phyloP scores from a whole-genome alignment of 2,113 vertebrate genomes.

The Pseudopipra pipra region DNA sequence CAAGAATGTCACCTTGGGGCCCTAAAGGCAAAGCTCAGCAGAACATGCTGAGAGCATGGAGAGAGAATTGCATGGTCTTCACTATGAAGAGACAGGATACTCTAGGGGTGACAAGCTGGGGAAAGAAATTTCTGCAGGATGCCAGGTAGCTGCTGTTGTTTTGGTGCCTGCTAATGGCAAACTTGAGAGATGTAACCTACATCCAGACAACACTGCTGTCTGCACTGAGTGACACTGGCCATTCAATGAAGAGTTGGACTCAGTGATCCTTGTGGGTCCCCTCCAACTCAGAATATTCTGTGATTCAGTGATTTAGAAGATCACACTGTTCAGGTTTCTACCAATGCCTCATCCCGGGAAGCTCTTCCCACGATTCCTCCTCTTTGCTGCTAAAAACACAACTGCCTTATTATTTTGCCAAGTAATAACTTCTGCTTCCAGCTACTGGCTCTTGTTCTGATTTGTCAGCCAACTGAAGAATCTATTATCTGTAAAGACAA shows the following conservation, averaged over 20 bases:
- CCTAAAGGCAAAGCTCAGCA: background rate
- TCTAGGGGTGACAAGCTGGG: background rate
- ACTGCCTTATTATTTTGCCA: background rate
- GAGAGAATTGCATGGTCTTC: background rate
- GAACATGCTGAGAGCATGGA: background rate
- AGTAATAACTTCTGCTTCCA: background rate
- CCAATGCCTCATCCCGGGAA: background rate
- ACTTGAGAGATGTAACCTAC: background rate
- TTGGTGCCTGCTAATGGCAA: background rate
- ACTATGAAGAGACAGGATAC: background rate
- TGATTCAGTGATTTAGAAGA: background rate
- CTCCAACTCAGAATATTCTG: background rate
- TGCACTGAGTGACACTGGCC: background rate
- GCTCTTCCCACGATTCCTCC: background rate
- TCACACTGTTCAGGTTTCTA: background rate
- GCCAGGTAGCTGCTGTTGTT: background rate
- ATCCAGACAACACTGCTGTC: background rate
- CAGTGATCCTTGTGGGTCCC: background rate
- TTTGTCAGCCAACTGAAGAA: background rate
- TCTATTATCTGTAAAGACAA: background rate
- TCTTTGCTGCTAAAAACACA: constrained; percentile 6
- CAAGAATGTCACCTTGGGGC: background rate
- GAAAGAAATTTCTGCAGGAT: background rate
- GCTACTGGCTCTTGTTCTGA: background rate
- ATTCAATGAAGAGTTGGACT: background rate